These are phyloP conservation scores for Microplitis mediator DNA, from an alignment of 1,140 invertebrate genomes.

Conservation along the genomic window DNA sequence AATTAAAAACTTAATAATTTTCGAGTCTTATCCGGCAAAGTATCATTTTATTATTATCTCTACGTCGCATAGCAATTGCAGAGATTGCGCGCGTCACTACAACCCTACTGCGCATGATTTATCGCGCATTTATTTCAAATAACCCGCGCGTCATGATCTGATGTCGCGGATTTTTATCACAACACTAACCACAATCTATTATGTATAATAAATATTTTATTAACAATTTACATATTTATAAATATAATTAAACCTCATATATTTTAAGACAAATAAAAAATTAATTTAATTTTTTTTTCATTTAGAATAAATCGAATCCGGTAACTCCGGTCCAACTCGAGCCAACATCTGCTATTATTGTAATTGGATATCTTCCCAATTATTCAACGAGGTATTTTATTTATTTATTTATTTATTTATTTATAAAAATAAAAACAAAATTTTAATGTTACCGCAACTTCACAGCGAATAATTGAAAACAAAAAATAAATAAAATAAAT, in stretches of 20 bases:
- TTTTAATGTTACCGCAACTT: neutral
- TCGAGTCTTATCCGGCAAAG: too few relatives aligned
- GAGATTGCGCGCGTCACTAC: constrained; percentile 2
- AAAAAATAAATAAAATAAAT: too few relatives aligned
- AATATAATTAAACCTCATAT: neutral
- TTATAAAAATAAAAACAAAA: neutral
- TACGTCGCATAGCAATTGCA: too few relatives aligned
- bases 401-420: constrained; percentile 14
- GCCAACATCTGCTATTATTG: constrained; percentile 49
- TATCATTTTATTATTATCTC: too few relatives aligned
- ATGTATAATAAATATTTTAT: constrained; percentile 22
- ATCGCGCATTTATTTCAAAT: neutral
- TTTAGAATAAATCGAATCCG: constrained; percentile 41
- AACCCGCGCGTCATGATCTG: neutral
- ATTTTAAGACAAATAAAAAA: neutral
- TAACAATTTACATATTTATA: neutral
- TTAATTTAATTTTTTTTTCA: constrained; percentile 20
- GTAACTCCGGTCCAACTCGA: constrained; percentile 43
- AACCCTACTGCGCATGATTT: neutral
- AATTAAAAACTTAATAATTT: neutral
- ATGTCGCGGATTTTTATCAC: constrained; percentile 38
- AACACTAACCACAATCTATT: constrained; percentile 39
- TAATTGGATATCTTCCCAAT: constrained; percentile 53
- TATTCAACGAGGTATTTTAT: constrained; percentile 46
- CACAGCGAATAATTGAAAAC: too few relatives aligned